Evolutionary conservation across 2,797 vertebrate genomes (phyloP).

Genomic region (Diceros bicornis): DNA sequence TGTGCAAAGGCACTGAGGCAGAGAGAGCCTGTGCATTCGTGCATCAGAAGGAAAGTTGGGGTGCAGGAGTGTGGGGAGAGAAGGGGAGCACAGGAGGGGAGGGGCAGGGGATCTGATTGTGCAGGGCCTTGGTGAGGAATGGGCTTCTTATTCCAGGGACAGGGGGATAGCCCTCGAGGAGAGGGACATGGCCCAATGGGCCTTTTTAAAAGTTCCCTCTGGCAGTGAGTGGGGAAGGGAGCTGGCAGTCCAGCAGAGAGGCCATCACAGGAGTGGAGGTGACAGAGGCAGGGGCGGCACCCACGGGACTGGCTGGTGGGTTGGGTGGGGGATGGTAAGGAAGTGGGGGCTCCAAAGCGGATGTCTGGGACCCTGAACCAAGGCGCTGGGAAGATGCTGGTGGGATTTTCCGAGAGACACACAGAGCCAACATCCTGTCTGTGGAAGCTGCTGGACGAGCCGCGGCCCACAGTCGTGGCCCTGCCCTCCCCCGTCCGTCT

Average conservation of each 20-base stretch:
- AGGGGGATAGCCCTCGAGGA: background rate
- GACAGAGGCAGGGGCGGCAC: background rate
- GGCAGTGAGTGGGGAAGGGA: background rate
- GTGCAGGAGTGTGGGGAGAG: background rate
- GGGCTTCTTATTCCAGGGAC: background rate
- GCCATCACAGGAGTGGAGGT: background rate
- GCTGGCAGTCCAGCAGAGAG: too few relatives aligned
- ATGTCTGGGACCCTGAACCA: fast-evolving
- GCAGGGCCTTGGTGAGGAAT: background rate
- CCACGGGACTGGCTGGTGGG: fast-evolving
- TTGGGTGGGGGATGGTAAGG: background rate
- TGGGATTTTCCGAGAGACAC: background rate
- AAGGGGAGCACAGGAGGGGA: background rate
- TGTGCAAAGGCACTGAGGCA: background rate
- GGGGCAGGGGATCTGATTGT: background rate
- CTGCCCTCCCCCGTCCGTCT: background rate
- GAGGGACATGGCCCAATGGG: fast-evolving
- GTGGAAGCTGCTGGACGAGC: background rate
- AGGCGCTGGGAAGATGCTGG: background rate
- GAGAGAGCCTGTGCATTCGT: fast-evolving
- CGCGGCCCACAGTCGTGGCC: background rate
- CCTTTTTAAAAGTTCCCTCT: background rate
- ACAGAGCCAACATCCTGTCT: background rate
- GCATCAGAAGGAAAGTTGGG: background rate
- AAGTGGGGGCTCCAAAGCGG: background rate